phyloP scores from a whole-genome alignment of 2,113 vertebrate genomes.

The Hippolais icterina region DNA sequence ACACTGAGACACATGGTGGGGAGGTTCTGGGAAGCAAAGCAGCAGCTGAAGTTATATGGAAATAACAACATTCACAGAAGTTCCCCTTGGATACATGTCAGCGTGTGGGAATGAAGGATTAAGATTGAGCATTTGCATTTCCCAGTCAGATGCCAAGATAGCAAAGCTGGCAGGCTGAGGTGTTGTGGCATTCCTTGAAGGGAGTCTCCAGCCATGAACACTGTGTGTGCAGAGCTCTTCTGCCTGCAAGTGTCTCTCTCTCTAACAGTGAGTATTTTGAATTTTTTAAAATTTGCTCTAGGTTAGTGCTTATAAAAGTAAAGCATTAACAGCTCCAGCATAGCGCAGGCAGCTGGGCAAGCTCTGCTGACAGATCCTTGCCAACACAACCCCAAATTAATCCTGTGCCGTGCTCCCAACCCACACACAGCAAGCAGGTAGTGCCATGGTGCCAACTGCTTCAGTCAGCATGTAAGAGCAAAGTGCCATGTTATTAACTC shows the following conservation, averaged over 20 bases:
- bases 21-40: conserved; percentile 1
- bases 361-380: conserved; percentile 5
- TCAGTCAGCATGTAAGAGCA: not conserved
- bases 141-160: conserved; percentile 42
- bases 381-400: conserved; percentile 15
- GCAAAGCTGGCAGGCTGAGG: not conserved
- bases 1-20: not conserved
- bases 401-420: not conserved
- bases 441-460: not conserved
- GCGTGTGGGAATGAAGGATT: conserved; percentile 26
- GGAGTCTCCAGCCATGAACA: not conserved
- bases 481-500: not conserved
- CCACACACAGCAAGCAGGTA: not conserved
- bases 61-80: conserved; percentile 33
- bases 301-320: not conserved
- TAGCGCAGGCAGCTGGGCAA: not conserved
- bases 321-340: not conserved
- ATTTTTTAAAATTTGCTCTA: not conserved
- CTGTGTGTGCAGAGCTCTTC: not conserved
- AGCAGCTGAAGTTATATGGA: conserved; percentile 22
- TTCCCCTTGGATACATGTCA: conserved; percentile 22
- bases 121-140: conserved; percentile 33
- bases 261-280: not conserved
- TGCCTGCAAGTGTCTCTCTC: not conserved
- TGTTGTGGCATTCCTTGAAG: not conserved